Base-by-base conservation (phyloP, 2,797 vertebrate species). In the Poecilia gillii region DNA sequence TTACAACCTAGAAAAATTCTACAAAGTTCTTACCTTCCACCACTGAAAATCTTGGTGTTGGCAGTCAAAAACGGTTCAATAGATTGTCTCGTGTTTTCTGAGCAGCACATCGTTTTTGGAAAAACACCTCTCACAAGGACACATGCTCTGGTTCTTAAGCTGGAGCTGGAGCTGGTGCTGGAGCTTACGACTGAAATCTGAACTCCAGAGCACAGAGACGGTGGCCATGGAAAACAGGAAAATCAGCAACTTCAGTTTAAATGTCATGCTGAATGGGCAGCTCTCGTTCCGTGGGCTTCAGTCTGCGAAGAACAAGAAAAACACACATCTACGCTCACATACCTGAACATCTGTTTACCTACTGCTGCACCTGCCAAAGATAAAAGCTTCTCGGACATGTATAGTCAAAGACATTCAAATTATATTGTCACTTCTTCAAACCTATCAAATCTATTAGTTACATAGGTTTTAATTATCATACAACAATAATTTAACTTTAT, bases 11-110 rank as follows among this genome's bases (percentile, higher is more conserved):
- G 18, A 23, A 53, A 53, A 47, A 12, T 14, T 13, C 46, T 41
- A 41, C 7, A 41, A 71, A 82, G 72, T 0, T 73, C 18, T 53
- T 6, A 51, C 90, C 78, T 68, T 90, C 90, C 90, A 92, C 89
- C 88, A 87, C 0, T 14, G 51, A 28, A 83, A 92, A 18, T 0
- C 1, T 0, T 41, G 47, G 36, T 0, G 1, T 78, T 2, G 5
- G 2, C 20, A 2, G 82, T 47, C 57, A 90, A 36, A 82, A 90
- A 79, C 0, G 82, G 82, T 6, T 85, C 13, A 0, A 43, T 45
- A 1, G 74, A 78, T 31, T 11, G 73, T 9, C 82, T 25, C 0
- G 23, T 0, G 55, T 41, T 41, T 41, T 41, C 1, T 68, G 14
- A 13, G 0, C 82, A 74, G 70, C 0, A 1, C 4, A 1, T 80